Conservation (phyloP, 1,140 invertebrate genomes). For the Microplitis demolitor region DNA sequence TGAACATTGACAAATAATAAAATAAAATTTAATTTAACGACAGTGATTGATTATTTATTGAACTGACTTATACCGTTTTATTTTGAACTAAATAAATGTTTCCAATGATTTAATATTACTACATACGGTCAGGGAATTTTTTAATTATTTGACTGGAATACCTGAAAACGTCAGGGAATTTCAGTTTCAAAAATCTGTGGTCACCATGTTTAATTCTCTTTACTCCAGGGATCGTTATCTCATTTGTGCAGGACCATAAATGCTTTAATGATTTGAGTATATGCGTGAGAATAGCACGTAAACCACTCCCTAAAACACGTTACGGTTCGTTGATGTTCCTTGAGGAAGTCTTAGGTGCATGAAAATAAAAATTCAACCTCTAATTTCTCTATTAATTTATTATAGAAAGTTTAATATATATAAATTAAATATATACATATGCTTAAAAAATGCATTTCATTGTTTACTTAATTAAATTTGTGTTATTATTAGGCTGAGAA, state of each 20-base stretch:
- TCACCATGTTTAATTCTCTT: neutral
- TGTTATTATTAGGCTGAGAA: slow-evolving; percentile 62
- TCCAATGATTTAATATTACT: too few relatives aligned
- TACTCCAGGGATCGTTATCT: neutral
- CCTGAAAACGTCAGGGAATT: too few relatives aligned
- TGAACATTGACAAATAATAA: too few relatives aligned
- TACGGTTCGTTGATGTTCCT: slow-evolving; percentile 10
- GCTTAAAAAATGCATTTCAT: neutral
- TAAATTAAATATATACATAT: neutral
- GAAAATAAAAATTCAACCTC: neutral
- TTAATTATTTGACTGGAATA: too few relatives aligned
- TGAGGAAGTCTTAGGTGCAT: neutral
- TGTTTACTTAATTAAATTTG: neutral
- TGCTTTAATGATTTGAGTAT: neutral
- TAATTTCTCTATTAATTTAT: neutral
- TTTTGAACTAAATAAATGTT: too few relatives aligned
- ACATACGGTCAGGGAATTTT: too few relatives aligned
- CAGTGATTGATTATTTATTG: too few relatives aligned
- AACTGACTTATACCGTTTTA: too few relatives aligned
- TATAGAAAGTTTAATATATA: slow-evolving; percentile 1
- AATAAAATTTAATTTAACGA: too few relatives aligned
- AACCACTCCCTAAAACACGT: slow-evolving; percentile 6
- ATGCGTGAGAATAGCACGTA: slow-evolving; percentile 3
- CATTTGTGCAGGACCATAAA: neutral
- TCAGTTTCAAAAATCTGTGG: too few relatives aligned